A percentile compares a stretch with the other conserved stretches of the same genome.
Conservation (phyloP, 2,113 vertebrate genomes). For the Otocyon megalotis region DNA sequence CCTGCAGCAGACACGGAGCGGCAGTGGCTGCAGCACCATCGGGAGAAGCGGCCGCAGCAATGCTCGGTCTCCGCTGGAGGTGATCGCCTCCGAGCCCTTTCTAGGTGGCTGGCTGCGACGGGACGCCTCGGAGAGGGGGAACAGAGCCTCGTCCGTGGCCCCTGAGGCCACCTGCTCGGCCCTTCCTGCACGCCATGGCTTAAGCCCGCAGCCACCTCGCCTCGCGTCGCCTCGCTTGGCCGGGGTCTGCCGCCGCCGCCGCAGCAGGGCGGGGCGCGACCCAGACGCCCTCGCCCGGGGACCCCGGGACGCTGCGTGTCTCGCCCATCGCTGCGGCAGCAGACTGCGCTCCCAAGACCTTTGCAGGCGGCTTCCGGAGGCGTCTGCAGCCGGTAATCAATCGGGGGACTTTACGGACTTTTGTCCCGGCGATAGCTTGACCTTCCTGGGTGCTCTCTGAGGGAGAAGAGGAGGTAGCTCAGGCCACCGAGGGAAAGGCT, state of each 20-base stretch:
- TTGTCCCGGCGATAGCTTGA: background rate
- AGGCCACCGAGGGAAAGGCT: background rate
- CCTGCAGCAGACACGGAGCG: slow-evolving; percentile 66
- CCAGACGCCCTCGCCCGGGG: slow-evolving; percentile 54
- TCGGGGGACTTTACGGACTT: slow-evolving; percentile 38
- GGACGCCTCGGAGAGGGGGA: slow-evolving; percentile 3
- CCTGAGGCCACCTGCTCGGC: background rate
- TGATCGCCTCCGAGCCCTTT: slow-evolving; percentile 23
- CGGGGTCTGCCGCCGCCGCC: slow-evolving; percentile 64
- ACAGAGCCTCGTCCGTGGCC: background rate
- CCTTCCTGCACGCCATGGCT: slow-evolving; percentile 73
- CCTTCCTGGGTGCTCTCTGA: background rate
- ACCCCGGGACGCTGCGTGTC: background rate
- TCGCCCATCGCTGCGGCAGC: background rate
- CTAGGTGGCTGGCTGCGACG: background rate
- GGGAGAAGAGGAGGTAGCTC: background rate
- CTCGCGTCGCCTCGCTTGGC: slow-evolving; percentile 17
- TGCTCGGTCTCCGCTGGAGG: background rate
- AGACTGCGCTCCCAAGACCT: slow-evolving; percentile 37
- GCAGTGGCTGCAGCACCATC: slow-evolving; percentile 37
- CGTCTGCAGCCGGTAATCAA: slow-evolving; percentile 45
- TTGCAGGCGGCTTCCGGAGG: background rate
- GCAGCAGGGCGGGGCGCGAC: slow-evolving; percentile 71
- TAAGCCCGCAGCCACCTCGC: slow-evolving; percentile 55
- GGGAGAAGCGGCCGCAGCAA: background rate